Base-by-base conservation (phyloP, 2,113 vertebrate species). In the Eulemur rufifrons region DNA sequence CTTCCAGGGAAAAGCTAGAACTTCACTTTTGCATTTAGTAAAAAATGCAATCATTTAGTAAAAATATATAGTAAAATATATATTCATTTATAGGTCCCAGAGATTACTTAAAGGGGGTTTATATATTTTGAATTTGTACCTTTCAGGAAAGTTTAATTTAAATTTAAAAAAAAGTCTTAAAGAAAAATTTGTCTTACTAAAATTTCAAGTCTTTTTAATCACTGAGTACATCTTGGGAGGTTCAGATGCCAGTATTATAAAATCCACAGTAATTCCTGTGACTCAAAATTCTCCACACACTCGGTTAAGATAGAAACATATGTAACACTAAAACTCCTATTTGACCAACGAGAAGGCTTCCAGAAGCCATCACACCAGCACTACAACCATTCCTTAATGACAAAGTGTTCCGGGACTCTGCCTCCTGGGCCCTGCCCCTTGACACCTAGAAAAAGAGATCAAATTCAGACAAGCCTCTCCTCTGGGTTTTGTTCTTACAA, bases 401-500 rank as follows among this genome's bases (percentile, higher is more conserved):
- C 63, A 50, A 69, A 42, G 91, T 63, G 6, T 89, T 76, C 21
- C 0, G 0, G 61, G 74, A 84, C 77, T 91, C 34, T 84, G 77
- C 42, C 45, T 86, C 17, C n/a, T 56, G 63, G 4, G 32, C 0
- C 23, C 74, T 12, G 20, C 0, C 66, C 63, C 86, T 76, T 68
- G 86, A 93, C 66, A 94, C 42, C 59, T 78, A 34, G 3, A 77
- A 63, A 63, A 29, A 82, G 85, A 87, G 59, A 84, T 74, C 59
- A 91, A 71, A 77, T 34, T 73, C 56, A 45, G 15, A 27, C 42
- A 56, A 96, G 77, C 63, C 87, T 45, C 39, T 94, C 52, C 45
- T 63, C 45, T 76, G 45, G 63, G 54, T 50, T 97, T 89, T 93
- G 61, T 85, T 88, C 78, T 88, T 20, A 97, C 80, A 66, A 77